A percentile compares a stretch with the other conserved stretches of the same genome.
These are phyloP conservation scores for Ectemnius cavifrons DNA, from an alignment of 2,888 invertebrate species.

Conservation along the genomic window DNA sequence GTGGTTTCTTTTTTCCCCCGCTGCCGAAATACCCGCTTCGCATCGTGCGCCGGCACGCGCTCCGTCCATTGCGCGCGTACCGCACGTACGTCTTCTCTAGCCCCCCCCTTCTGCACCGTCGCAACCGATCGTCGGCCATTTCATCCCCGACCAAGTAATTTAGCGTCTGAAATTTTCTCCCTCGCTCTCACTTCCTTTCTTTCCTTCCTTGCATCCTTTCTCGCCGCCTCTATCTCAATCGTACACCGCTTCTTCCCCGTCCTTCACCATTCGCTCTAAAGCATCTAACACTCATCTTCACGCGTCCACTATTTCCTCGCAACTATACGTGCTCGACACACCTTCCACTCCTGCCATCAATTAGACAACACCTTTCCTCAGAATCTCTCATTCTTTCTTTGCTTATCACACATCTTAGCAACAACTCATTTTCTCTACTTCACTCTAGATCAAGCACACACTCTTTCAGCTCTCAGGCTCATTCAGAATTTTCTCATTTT, in stretches of 20 bases:
- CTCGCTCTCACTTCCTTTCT: conserved; percentile 44
- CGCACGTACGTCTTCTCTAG: conserved; percentile 34
- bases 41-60: conserved; percentile 15
- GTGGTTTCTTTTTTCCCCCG: conserved; percentile 4
- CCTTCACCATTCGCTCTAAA: background rate
- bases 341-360: no score
- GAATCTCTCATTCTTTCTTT: background rate
- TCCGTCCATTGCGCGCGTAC: conserved; percentile 22
- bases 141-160: conserved; percentile 73
- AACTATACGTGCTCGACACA: background rate
- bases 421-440: background rate
- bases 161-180: conserved; percentile 71
- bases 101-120: conserved; percentile 38
- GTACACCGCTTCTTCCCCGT: background rate
- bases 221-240: conserved; percentile 7
- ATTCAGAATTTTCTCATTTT: conserved; percentile 33
- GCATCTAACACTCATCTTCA: background rate
- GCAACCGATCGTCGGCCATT: conserved; percentile 71
- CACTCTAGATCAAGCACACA: conserved; percentile 16
- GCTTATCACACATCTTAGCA: background rate
- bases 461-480: conserved; percentile 21
- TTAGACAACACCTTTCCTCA: background rate
- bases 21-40: conserved; percentile 10
- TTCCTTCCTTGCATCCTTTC: conserved; percentile 19
- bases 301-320: background rate